Conservation (phyloP, 2,888 invertebrate species). For the Pachycephus smyrnensis region DNA sequence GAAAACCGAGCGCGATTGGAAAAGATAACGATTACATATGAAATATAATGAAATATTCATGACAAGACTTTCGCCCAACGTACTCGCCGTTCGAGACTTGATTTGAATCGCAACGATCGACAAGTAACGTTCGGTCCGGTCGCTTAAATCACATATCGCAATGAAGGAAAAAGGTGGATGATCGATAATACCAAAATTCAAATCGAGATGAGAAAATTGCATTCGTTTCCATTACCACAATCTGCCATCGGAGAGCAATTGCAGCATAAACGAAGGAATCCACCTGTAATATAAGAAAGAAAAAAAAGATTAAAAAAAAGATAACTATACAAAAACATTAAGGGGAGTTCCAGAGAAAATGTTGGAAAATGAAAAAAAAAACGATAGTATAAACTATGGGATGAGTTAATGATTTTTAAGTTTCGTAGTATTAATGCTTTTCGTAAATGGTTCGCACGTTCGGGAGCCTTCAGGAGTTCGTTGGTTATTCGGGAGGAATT, state of each 20-base stretch:
- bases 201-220: not conserved
- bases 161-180: not conserved
- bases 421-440: not conserved
- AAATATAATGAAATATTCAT: not conserved
- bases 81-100: not conserved
- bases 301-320: conserved; percentile 9
- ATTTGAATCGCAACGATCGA: not conserved
- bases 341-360: not conserved
- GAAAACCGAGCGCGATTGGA: not conserved
- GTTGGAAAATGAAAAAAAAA: not conserved
- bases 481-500: not conserved
- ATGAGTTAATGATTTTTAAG: not conserved
- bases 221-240: not conserved
- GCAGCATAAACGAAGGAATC: conserved; percentile 14
- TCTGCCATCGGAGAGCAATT: conserved; percentile 4
- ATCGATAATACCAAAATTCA: not conserved
- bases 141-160: not conserved
- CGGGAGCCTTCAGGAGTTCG: not conserved
- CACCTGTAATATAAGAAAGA: conserved; percentile 18
- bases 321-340: conserved; percentile 7
- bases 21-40: not conserved
- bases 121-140: not conserved
- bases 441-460: not conserved
- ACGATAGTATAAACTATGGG: not conserved
- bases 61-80: not conserved